Evolutionary conservation across 2,797 vertebrate species (phyloP), one percentile per base, ranked within the genome.

Genomic region (Diglossa cyanea): DNA sequence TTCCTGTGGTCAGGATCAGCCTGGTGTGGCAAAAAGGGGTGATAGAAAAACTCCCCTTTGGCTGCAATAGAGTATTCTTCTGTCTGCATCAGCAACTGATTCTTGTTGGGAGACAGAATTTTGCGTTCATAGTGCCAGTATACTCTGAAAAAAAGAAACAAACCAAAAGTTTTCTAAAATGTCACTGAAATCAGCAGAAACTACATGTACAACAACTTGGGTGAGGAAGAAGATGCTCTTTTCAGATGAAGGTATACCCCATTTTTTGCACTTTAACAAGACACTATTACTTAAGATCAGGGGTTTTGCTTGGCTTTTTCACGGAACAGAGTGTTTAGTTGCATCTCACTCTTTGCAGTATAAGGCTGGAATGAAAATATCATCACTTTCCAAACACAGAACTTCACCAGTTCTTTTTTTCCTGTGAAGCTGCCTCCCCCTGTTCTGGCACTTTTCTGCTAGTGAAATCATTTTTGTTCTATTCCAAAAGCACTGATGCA

Each of bases 201-300:
- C 7, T 16, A 30, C 18, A 7, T 0, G 0, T 39, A 33, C 11
- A 62, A 31, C 6, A 66, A 13, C 7, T 51, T 61, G 25, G 4
- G 3, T 47, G 14, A 86, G 53, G 40, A 91, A 82, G 21, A 14
- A 79, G 19, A 9, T 54, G 13, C 5, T 53, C 26, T 8, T 54
- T 61, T 68, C 21, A n/a, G 33, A 61, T 48, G 7, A 45, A 4
- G 3, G 14, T 37, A 28, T 47, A 63, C 6, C 5, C 8, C 11
- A 18, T 14, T 23, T 65, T 72, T 86, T 67, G 13, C 31, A 50
- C 26, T 87, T 91, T 14, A 71, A 35, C 12, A 60, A 71, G 40
- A 60, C 24, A 37, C 33, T 42, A 1, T 45, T 55, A 30, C 30
- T 87, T 77, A 40, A 13, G 26, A 60, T 39, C 12, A 57, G 44